Evolutionary conservation across 2,888 invertebrate species (phyloP).

Genomic region (Reticulitermes lucifugus): DNA sequence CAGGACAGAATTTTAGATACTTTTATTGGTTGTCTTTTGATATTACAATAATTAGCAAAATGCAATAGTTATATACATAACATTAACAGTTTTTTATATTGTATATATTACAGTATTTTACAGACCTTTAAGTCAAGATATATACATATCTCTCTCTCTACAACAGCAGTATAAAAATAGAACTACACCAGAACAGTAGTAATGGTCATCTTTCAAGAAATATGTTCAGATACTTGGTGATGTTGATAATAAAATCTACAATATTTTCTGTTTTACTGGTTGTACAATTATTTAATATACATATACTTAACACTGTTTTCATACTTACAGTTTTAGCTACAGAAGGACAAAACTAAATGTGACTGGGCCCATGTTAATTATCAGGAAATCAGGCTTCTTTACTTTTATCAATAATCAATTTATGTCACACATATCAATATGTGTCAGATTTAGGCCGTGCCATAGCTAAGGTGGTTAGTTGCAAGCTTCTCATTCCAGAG

Average conservation of each 20-base stretch:
- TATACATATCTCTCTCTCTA: not conserved
- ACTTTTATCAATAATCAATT: no score
- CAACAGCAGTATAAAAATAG: constrained; percentile 35
- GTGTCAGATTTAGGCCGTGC: no score
- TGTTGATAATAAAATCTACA: not conserved
- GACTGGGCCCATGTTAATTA: not conserved
- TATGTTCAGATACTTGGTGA: not conserved
- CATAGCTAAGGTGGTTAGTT: no score
- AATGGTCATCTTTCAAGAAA: not conserved
- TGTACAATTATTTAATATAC: not conserved
- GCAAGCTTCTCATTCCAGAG: no score
- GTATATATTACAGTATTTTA: constrained; percentile 24
- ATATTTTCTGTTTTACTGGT: not conserved
- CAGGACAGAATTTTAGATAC: no score
- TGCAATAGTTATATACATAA: not conserved
- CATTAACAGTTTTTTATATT: constrained; percentile 27
- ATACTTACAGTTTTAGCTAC: not conserved
- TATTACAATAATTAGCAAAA: no score
- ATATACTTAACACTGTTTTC: no score
- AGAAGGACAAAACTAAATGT: not conserved
- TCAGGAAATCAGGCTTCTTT: no score
- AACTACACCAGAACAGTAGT: not conserved
- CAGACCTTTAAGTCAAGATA: not conserved
- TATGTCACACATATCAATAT: no score
- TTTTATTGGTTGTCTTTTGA: no score